These are phyloP conservation scores for Syrphus vitripennis DNA, from an alignment of 2,888 invertebrate species.

Conservation along the genomic window DNA sequence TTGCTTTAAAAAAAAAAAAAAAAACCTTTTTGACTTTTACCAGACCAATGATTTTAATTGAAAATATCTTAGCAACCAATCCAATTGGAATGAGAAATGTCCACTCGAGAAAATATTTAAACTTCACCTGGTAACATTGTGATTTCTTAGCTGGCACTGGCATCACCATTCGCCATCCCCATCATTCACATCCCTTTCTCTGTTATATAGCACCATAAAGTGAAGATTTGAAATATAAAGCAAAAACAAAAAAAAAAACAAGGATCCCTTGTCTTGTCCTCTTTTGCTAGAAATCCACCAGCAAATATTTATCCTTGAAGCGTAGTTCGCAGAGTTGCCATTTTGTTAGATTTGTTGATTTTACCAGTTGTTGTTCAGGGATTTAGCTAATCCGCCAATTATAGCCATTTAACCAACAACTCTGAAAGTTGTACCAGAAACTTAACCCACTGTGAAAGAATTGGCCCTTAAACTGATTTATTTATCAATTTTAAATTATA, in stretches of 20 bases:
- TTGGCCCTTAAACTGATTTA: too few relatives aligned
- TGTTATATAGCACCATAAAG: neutral
- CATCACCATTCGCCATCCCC: neutral
- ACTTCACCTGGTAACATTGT: slow-evolving; percentile 58
- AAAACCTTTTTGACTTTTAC: slow-evolving; percentile 5
- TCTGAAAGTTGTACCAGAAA: too few relatives aligned
- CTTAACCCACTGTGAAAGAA: too few relatives aligned
- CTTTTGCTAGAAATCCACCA: neutral
- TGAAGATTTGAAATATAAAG: too few relatives aligned
- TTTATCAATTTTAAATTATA: too few relatives aligned
- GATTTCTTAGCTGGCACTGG: neutral
- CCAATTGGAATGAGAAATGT: slow-evolving; percentile 7
- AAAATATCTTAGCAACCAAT: slow-evolving; percentile 42
- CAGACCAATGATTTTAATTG: slow-evolving; percentile 23
- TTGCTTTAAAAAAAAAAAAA: neutral
- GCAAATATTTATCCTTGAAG: slow-evolving; percentile 35
- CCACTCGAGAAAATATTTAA: neutral
- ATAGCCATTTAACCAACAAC: too few relatives aligned
- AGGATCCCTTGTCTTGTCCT: slow-evolving; percentile 25
- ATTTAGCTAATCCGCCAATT: too few relatives aligned
- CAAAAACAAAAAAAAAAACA: too few relatives aligned
- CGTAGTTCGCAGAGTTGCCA: neutral
- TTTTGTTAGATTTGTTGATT: neutral
- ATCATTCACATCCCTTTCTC: neutral
- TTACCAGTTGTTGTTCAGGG: neutral